Evolutionary conservation across 2,888 invertebrate species (phyloP).

Genomic region (Drosophila meridionalis): DNA sequence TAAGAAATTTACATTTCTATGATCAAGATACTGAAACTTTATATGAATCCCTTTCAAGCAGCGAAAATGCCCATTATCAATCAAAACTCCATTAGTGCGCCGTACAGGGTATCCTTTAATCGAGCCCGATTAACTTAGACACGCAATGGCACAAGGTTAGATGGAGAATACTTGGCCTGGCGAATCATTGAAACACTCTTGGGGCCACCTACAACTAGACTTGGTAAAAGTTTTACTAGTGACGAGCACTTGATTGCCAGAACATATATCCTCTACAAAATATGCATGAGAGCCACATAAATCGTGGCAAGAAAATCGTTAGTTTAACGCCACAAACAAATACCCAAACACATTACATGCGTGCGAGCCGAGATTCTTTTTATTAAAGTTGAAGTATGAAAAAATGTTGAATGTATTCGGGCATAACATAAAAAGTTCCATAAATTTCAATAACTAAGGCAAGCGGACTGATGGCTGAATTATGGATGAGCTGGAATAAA

Average conservation of each 20-base stretch:
- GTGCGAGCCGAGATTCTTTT: neutral
- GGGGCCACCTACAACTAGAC: conserved; percentile 13
- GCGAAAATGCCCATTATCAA: neutral
- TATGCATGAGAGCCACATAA: conserved; percentile 13
- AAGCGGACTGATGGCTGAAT: conserved; percentile 26
- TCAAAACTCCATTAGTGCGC: neutral
- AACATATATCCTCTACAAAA: conserved; percentile 16
- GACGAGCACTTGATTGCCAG: conserved; percentile 19
- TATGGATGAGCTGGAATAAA: conserved; percentile 31
- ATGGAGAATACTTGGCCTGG: neutral
- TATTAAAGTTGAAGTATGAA: conserved; percentile 6
- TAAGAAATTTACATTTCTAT: neutral
- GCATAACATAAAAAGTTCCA: conserved; percentile 19
- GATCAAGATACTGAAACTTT: neutral
- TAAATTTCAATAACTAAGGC: conserved; percentile 29
- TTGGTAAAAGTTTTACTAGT: conserved; percentile 12
- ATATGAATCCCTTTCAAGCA: neutral
- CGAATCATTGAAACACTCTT: neutral
- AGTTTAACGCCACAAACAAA: conserved; percentile 1
- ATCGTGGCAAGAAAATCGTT: conserved; percentile 14
- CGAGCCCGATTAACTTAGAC: neutral
- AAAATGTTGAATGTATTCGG: conserved; percentile 13
- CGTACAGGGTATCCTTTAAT: neutral
- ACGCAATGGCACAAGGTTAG: neutral
- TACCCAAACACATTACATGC: neutral